Percentiles rank a stretch among this genome's conserved stretches.
Evolutionary conservation across 2,113 vertebrate genomes (phyloP).

Genomic region (Corythaixoides concolor): DNA sequence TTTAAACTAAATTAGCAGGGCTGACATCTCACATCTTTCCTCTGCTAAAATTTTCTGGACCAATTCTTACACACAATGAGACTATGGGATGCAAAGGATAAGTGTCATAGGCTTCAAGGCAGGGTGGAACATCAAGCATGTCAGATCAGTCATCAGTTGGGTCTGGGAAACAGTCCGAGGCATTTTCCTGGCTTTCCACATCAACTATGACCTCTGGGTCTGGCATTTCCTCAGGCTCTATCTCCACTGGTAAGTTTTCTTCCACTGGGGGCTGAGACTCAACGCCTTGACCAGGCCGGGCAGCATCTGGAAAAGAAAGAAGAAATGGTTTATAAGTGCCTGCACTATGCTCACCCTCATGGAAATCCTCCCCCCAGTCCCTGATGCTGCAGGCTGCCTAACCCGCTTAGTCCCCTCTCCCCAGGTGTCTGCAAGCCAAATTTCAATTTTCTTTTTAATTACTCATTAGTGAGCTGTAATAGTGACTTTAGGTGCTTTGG

Average conservation of each 20-base stretch:
- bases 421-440: background rate
- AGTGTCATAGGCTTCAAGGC: background rate
- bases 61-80: background rate
- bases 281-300: background rate
- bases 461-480: background rate
- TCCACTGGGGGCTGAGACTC: background rate
- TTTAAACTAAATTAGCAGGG: background rate
- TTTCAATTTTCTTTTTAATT: background rate
- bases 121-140: background rate
- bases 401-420: rapidly evolving
- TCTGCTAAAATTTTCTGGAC: background rate
- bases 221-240: background rate
- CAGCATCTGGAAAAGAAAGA: constrained; percentile 14
- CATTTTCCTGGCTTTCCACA: constrained; percentile 1
- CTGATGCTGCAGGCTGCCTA: background rate
- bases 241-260: constrained; percentile 2
- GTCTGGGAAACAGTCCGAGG: constrained; percentile 7
- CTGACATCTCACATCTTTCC: background rate
- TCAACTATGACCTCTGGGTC: constrained; percentile 23
- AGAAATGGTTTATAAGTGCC: background rate
- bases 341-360: background rate
- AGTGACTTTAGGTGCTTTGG: background rate
- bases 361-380: background rate
- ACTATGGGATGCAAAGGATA: constrained; percentile 3
- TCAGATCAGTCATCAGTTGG: constrained; percentile 47